Conservation (phyloP, 2,113 vertebrate genomes). For the Periophthalmus modestus region DNA sequence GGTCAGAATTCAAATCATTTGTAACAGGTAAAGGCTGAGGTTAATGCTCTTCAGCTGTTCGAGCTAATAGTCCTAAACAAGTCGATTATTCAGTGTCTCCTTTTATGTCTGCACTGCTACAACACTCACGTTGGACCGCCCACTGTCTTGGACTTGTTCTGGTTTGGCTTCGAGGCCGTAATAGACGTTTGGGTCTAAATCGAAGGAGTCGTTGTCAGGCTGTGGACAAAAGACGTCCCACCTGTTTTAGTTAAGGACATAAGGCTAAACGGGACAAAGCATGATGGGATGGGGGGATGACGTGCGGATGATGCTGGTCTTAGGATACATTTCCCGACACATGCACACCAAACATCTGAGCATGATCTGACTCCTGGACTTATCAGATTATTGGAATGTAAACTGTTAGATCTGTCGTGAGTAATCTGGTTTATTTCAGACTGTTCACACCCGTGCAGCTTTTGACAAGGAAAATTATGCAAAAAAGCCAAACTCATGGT, state of each 20-base stretch:
- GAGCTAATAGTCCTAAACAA: neutral
- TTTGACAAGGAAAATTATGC: too few relatives aligned
- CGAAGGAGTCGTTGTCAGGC: constrained; percentile 43
- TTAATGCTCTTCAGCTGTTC: too few relatives aligned
- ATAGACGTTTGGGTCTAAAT: constrained; percentile 47
- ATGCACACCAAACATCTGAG: too few relatives aligned
- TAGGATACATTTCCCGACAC: too few relatives aligned
- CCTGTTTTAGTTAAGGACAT: constrained; percentile 35
- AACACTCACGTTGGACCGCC: constrained; percentile 46
- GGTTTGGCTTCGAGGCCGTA: constrained; percentile 46
- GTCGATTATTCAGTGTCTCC: neutral
- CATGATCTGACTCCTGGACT: too few relatives aligned
- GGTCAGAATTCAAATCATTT: constrained; percentile 17
- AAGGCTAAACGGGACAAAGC: constrained; percentile 6
- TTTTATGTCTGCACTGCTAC: constrained; percentile 4
- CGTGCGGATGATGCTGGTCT: neutral
- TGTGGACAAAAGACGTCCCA: constrained; percentile 54
- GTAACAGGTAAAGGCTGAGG: neutral
- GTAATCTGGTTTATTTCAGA: too few relatives aligned
- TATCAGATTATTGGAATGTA: too few relatives aligned
- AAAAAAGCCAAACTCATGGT: too few relatives aligned
- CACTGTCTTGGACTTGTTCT: constrained; percentile 36
- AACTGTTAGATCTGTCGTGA: too few relatives aligned
- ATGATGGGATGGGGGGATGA: neutral
- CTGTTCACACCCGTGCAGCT: too few relatives aligned